Conservation (phyloP, 1,140 invertebrate species). For the Marisa cornuarietis region DNA sequence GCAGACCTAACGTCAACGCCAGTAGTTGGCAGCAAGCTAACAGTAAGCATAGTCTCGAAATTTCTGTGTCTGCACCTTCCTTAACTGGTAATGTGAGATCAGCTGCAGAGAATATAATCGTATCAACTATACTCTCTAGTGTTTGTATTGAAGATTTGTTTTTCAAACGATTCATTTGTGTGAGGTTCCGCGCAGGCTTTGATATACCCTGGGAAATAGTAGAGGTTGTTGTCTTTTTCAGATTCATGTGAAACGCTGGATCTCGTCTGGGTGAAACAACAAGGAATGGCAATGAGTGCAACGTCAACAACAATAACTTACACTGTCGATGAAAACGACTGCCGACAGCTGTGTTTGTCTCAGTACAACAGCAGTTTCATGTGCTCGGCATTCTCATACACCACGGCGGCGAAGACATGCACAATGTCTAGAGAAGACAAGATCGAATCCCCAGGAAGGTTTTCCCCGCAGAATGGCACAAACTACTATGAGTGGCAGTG, state of each 20-base stretch:
- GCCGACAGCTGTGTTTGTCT: constrained; percentile 31
- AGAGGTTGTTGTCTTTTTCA: constrained; percentile 22
- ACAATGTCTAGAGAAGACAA: constrained; percentile 30
- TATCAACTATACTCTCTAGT: too few relatives aligned
- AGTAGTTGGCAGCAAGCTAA: constrained; percentile 41
- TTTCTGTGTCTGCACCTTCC: neutral
- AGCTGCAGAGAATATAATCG: neutral
- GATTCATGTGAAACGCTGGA: constrained; percentile 49
- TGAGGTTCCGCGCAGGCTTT: neutral
- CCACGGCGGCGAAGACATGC: constrained; percentile 28
- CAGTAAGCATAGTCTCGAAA: constrained; percentile 23
- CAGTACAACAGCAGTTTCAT: constrained; percentile 8
- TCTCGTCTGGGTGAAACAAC: constrained; percentile 40
- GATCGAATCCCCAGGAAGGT: constrained; percentile 6
- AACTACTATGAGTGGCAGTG: constrained; percentile 46
- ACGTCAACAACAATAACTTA: too few relatives aligned
- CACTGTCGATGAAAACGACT: constrained; percentile 20
- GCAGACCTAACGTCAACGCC: constrained; percentile 40
- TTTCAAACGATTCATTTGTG: too few relatives aligned
- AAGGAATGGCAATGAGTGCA: constrained; percentile 16
- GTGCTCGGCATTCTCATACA: constrained; percentile 41
- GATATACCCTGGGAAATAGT: neutral
- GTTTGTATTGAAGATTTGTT: too few relatives aligned
- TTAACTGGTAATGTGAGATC: neutral
- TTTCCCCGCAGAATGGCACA: neutral